A percentile compares a stretch with the other conserved stretches of the same genome.
phyloP scores from a whole-genome alignment of 2,797 vertebrate genomes.

The Argentina silus region DNA sequence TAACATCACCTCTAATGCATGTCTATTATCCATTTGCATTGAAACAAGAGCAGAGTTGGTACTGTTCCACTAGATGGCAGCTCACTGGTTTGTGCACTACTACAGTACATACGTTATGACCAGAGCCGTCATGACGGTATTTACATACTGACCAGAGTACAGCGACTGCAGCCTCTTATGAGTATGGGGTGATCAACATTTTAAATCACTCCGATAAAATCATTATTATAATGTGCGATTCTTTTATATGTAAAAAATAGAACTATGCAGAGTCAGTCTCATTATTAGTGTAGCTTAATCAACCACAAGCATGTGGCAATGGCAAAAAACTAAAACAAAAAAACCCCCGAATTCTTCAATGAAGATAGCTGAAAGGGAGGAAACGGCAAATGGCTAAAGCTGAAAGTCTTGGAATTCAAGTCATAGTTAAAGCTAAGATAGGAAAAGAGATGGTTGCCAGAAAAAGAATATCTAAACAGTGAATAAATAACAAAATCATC shows the following conservation, averaged over 20 bases:
- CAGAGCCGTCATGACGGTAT: slow-evolving; percentile 60
- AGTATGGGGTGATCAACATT: slow-evolving; percentile 38
- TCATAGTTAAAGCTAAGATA: slow-evolving; percentile 59
- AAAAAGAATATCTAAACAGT: slow-evolving; percentile 38
- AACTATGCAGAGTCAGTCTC: slow-evolving; percentile 79
- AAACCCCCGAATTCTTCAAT: slow-evolving; percentile 50
- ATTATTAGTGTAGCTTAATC: slow-evolving; percentile 83
- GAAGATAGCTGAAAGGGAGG: slow-evolving; percentile 38
- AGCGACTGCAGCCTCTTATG: slow-evolving; percentile 38
- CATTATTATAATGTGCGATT: slow-evolving; percentile 62
- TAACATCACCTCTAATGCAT: slow-evolving; percentile 59
- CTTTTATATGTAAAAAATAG: slow-evolving; percentile 72
- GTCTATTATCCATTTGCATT: slow-evolving; percentile 50
- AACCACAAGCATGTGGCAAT: slow-evolving; percentile 69
- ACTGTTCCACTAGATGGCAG: slow-evolving; percentile 58
- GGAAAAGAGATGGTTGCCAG: slow-evolving; percentile 17
- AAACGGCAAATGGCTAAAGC: slow-evolving; percentile 21
- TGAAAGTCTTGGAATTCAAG: slow-evolving; percentile 17
- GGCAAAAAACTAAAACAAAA: slow-evolving; percentile 33
- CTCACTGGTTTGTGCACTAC: slow-evolving; percentile 28
- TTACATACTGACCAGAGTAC: slow-evolving; percentile 75
- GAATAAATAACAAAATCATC: slow-evolving; percentile 76
- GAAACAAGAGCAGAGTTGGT: slow-evolving; percentile 50
- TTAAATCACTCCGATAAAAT: slow-evolving; percentile 47
- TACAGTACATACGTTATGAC: slow-evolving; percentile 52